A percentile compares a stretch with the other conserved stretches of the same genome.
Conservation (phyloP, 2,797 vertebrate species). For the Pseudochirops corinnae region DNA sequence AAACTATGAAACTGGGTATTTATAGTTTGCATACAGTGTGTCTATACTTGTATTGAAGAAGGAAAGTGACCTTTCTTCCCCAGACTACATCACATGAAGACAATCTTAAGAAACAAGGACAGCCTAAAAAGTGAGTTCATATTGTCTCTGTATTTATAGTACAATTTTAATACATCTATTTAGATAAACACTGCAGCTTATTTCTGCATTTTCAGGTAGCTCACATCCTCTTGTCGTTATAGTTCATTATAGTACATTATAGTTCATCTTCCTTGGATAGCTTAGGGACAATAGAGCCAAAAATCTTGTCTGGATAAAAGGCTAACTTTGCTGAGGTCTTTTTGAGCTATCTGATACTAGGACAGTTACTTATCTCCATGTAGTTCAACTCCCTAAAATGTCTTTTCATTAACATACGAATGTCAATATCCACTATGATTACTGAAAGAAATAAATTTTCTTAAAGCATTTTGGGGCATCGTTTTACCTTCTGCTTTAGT, state of each 20-base stretch:
- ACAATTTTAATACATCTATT: not conserved
- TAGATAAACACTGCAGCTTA: not conserved
- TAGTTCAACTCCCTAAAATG: not conserved
- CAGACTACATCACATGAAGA: not conserved
- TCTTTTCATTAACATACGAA: not conserved
- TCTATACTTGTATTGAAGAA: not conserved
- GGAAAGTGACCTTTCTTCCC: not conserved
- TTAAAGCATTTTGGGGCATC: not conserved
- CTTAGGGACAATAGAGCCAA: not conserved
- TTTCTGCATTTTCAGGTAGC: not conserved
- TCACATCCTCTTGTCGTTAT: not conserved
- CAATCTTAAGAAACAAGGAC: not conserved
- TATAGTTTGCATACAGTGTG: not conserved
- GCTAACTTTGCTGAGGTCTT: not conserved
- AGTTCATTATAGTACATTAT: constrained; percentile 1
- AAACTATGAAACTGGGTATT: not conserved
- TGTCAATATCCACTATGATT: not conserved
- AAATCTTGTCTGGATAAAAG: not conserved
- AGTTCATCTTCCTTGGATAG: not conserved
- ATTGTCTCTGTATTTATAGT: not conserved
- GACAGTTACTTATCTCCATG: not conserved
- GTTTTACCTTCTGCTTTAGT: not conserved
- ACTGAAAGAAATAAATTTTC: not conserved
- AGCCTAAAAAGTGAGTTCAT: not conserved
- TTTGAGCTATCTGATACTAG: not conserved